Conservation (phyloP, 2,888 invertebrate species). For the Anthophora plumipes region DNA sequence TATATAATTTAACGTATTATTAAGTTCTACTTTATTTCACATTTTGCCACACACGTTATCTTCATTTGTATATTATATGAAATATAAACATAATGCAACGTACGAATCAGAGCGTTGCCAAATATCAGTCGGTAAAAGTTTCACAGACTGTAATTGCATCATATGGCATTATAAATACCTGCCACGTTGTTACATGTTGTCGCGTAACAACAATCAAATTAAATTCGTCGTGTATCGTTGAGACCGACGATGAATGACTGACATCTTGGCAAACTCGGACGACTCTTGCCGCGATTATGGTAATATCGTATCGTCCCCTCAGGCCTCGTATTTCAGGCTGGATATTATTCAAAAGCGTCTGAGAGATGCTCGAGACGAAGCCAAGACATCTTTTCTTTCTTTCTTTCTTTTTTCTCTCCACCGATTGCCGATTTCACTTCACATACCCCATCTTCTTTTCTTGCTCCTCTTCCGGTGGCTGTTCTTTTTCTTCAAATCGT, state of each 20-base stretch:
- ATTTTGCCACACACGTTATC: no score
- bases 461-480: conserved; percentile 19
- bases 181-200: conserved; percentile 1
- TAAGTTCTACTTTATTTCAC: no score
- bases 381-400: conserved; percentile 28
- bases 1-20: no score
- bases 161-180: not conserved
- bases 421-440: conserved; percentile 56
- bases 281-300: conserved; percentile 67
- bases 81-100: no score
- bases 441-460: conserved; percentile 27
- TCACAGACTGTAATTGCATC: no score
- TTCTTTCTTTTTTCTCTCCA: not conserved
- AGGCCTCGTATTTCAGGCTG: conserved; percentile 42
- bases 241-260: conserved; percentile 24
- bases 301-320: conserved; percentile 59
- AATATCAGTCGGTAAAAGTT: no score
- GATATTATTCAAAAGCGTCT: conserved; percentile 43
- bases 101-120: no score
- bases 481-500: conserved; percentile 46
- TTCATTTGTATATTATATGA: no score
- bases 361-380: conserved; percentile 42
- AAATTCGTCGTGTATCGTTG: conserved; percentile 29
- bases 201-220: conserved; percentile 24
- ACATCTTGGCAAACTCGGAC: conserved; percentile 43